Evolutionary conservation across 2,113 vertebrate species (phyloP), one percentile per base, ranked within the genome.

Genomic region (Potamarius usumacintae): DNA sequence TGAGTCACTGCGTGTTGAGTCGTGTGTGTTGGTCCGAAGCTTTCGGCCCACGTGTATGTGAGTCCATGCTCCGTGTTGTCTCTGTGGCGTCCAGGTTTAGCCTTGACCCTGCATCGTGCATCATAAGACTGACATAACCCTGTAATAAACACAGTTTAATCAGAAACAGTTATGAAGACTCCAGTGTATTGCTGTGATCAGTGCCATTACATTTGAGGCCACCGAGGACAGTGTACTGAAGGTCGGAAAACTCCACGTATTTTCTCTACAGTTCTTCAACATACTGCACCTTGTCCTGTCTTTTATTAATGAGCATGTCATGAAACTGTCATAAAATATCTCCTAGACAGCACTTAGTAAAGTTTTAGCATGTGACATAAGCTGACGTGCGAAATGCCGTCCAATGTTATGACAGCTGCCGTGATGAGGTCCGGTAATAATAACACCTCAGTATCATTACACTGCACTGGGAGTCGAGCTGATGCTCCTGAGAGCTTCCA

Each of bases 51-150:
- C 27, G 82, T 62, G 90, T 87, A 55, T 60, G 76, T 65, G 18
- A 85, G 83, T 63, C 91, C 85, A 55, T 85, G 76, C 8, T 20
- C 71, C 34, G 65, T 80, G 77, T 82, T 20, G 81, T 90, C 79
- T 89, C 89, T 91, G 90, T 90, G 83, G 48, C n/a, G 67, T 88
- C 80, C 77, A 25, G 82, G 88, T 90, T 62, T 57, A 85, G 89
- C n/a, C 42, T 42, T 81, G 9, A n/a, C 3, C 63, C 25, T 27
- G 67, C 67, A 15, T 74, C 71, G 11, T 2, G 1, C 50, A 7
- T 50, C 72, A 14, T 78, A 55, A 79, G 52, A 79, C 50, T 55
- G 76, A 55, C 52, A 55, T 55, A 27, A 30, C 52, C 14, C 27
- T 25, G 72, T 2, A 9, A 25, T 74, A 14, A 76, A 52, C 20